Evolutionary conservation across 2,888 invertebrate species (phyloP).

Genomic region (Drosophila koepferae): DNA sequence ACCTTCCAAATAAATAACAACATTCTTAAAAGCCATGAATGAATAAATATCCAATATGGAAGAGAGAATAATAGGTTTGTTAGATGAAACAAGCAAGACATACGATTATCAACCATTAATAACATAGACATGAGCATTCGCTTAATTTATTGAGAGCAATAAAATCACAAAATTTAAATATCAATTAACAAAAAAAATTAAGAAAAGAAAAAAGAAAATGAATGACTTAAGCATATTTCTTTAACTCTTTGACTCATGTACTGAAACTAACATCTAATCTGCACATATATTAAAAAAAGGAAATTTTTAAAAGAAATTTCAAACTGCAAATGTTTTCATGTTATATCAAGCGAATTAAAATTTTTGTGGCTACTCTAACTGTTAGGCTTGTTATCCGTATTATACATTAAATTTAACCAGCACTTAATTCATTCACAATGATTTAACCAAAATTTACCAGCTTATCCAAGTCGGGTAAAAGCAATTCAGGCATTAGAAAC

Average conservation of each 20-base stretch:
- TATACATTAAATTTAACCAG: conserved; percentile 25
- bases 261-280: neutral
- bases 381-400: conserved; percentile 19
- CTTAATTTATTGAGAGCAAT: neutral
- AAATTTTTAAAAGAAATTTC: neutral
- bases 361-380: neutral
- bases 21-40: too few relatives aligned
- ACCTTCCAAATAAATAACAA: neutral
- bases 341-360: neutral
- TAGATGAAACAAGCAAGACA: neutral
- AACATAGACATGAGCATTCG: neutral
- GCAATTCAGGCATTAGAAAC: conserved; percentile 42
- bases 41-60: neutral
- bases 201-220: neutral
- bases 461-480: conserved; percentile 36
- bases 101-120: neutral
- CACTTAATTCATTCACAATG: conserved; percentile 24
- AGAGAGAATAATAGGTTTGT: neutral
- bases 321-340: neutral
- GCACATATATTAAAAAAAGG: neutral
- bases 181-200: neutral
- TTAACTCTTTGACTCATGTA: neutral
- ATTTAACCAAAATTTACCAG: conserved; percentile 36
- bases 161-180: too few relatives aligned
- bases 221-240: neutral